Base-by-base conservation (phyloP, 1,140 invertebrate genomes). In the Hylaeus anthracinus region DNA sequence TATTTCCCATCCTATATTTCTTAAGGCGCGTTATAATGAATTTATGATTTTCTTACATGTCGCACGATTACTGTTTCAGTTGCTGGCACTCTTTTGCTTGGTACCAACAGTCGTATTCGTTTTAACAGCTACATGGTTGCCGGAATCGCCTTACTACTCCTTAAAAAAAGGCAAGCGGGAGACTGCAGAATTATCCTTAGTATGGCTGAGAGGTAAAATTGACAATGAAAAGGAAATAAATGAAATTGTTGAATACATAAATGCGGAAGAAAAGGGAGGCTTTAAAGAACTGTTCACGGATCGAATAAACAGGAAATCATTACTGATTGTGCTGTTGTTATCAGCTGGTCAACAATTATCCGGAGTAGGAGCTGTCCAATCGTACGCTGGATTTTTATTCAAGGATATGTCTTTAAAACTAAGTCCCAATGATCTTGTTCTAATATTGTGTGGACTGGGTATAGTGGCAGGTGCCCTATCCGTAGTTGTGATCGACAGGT, bases 131-230 rank as follows among this genome's bases (percentile, higher is more conserved):
- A 93, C 93, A 60, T 95, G 94, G 79, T 94, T 97, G 91, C 96
- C 96, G 0, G 96, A 97, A 91, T 96, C 96, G 12, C 96, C 97
- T 0, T 95, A 96, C 83, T 97, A 95, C 88, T 94, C 94, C 56
- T 87, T 96, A 1, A 94, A 94, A 82, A 94, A 94, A 9, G 3
- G 48, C 0, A 79, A 41, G 1, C 5, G 14, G 5, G 55, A 41
- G 9, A 3, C 0, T 1, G 81, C 81, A 0, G n/a, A 37, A 1
- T 0, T 79, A 1, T 9, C 63, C 0, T 37, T 82, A 3, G 1
- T 43, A 15, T 82, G 67, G 81, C 15, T 82, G 8, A 58, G 81
- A 9, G 5, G 74, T 0, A 10, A 9, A 1, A 15, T 1, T 0
- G 0, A 65, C 1, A 70, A 69, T 12, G 5, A 1, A 0, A 0